These are phyloP conservation scores for Clostera curtula DNA, from an alignment of 2,888 invertebrate species.

Conservation along the genomic window DNA sequence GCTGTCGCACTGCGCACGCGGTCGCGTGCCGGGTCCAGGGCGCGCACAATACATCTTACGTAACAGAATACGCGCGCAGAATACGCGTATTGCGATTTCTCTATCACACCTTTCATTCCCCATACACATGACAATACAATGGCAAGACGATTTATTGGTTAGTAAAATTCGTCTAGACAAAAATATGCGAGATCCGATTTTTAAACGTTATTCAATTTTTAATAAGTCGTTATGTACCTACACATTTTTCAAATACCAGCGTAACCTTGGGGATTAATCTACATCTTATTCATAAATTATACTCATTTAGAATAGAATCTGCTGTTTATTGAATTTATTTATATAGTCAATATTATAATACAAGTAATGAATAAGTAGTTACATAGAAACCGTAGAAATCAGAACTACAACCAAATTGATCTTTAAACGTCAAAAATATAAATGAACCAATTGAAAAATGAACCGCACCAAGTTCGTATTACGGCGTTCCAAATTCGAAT, in stretches of 20 bases:
- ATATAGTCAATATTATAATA: too few relatives aligned
- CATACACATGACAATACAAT: conserved; percentile 44
- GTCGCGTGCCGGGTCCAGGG: conserved; percentile 51
- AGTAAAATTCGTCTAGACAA: conserved; percentile 54
- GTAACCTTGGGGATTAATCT: too few relatives aligned
- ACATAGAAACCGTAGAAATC: too few relatives aligned
- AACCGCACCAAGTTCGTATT: conserved; percentile 68
- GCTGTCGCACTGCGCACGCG: conserved; percentile 46
- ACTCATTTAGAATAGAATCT: too few relatives aligned
- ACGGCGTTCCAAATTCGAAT: conserved; percentile 68
- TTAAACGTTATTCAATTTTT: conserved; percentile 4
- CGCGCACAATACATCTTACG: conserved; percentile 51
- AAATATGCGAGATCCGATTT: conserved; percentile 8
- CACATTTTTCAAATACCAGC: too few relatives aligned
- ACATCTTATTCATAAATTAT: too few relatives aligned
- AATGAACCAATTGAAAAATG: conserved; percentile 73
- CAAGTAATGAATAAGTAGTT: too few relatives aligned
- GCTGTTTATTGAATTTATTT: too few relatives aligned
- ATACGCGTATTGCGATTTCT: conserved; percentile 64
- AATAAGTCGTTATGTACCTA: too few relatives aligned
- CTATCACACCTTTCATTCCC: conserved; percentile 57
- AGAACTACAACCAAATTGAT: conserved; percentile 36
- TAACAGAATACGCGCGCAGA: conserved; percentile 58
- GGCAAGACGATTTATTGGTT: conserved; percentile 38
- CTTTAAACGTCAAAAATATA: conserved; percentile 64